Evolutionary conservation across 2,113 vertebrate species (phyloP), one percentile per base, ranked within the genome.

Genomic region (Colinus virginianus): DNA sequence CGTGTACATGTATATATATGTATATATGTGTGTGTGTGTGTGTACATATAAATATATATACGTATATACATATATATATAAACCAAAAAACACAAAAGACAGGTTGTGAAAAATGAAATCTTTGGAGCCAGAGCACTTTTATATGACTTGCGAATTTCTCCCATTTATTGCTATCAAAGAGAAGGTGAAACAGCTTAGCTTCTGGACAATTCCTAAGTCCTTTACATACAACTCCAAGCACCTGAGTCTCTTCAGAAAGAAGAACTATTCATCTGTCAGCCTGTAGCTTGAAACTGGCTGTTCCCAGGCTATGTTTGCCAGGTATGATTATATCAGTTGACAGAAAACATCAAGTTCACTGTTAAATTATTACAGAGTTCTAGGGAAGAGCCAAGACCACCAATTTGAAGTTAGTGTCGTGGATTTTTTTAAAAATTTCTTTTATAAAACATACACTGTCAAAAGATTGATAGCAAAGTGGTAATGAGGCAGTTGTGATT

Each of bases 171-270:
- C 63, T 87, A 55, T 91, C 71, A 91, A 94, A 87, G 90, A 77
- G 34, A 85, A 71, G 71, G 91, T 95, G 90, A 95, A 94, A 90
- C 64, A 83, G 59, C 63, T 84, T 77, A 58, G 17, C 81, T 93
- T 96, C 90, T 91, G 92, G 87, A 85, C 67, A 59, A 9, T 90
- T 67, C 68, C 55, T 42, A 59, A 91, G 67, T 22, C 71, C 78
- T 84, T 96, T 85, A 85, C 45, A 72, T 95, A 67, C 79, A 87
- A 69, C 67, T 94, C 82, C 78, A 90, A 85, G 78, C 67, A 94
- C 93, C 85, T 94, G 84, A 46, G 69, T 81, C 51, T 71, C 69
- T 78, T 94, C 70, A 81, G 89, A 90, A 87, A 68, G 56, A 68
- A 71, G 74, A 94, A 32, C 43, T 43, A 28, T 89, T 88, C 62